These are phyloP conservation scores for Xylocopa sonorina DNA, from an alignment of 1,140 invertebrate species.

Conservation along the genomic window DNA sequence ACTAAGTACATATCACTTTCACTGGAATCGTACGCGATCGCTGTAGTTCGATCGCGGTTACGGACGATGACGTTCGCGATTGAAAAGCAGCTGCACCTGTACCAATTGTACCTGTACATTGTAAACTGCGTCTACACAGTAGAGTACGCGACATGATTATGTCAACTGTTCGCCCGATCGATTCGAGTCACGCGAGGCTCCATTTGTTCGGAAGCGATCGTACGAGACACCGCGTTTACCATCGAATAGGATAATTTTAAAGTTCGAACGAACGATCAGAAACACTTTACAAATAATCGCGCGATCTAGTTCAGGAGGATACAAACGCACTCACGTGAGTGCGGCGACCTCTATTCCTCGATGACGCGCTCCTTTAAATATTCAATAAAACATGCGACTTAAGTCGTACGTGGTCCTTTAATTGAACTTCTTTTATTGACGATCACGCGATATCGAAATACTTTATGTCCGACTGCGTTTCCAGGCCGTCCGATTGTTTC, in stretches of 20 bases:
- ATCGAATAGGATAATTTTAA: background rate
- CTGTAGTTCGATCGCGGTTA: constrained; percentile 32
- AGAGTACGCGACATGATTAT: constrained; percentile 2
- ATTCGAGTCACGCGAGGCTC: constrained; percentile 8
- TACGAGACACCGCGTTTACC: background rate
- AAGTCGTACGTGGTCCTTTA: background rate
- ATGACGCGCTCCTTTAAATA: constrained; percentile 24
- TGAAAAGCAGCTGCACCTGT: constrained; percentile 32
- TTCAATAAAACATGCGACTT: background rate
- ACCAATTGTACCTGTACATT: constrained; percentile 5
- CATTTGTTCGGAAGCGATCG: background rate
- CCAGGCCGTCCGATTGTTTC: constrained; percentile 71
- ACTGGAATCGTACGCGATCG: constrained; percentile 52
- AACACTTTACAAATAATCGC: constrained; percentile 16
- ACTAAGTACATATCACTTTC: constrained; percentile 74
- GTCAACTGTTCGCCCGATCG: background rate
- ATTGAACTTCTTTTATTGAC: constrained; percentile 26
- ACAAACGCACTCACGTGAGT: constrained; percentile 35
- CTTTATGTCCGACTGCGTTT: constrained; percentile 73
- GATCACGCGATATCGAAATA: constrained; percentile 52
- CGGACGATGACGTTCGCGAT: background rate
- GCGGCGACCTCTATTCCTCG: constrained; percentile 36
- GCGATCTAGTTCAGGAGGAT: constrained; percentile 7
- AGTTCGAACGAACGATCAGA: constrained; percentile 9
- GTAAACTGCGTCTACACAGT: background rate